Evolutionary conservation across 2,888 invertebrate genomes (phyloP).

Genomic region (Nasonia oneida): DNA sequence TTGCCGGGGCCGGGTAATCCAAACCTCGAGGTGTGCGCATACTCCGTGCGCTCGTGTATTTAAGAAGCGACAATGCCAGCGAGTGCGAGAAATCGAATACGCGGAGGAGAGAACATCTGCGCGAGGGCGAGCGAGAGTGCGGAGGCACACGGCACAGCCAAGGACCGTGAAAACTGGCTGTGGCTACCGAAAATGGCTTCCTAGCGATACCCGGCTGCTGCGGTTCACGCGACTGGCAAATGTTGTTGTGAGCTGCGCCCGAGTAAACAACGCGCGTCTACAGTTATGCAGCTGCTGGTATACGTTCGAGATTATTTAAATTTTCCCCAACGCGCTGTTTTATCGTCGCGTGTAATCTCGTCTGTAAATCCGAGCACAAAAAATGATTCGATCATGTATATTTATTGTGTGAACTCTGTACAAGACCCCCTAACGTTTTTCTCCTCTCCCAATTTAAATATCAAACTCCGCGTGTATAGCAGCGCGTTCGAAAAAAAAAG

Average conservation of each 20-base stretch:
- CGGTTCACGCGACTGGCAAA: conserved; percentile 43
- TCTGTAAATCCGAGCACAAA: background rate
- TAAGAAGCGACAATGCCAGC: conserved; percentile 13
- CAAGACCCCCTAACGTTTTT: background rate
- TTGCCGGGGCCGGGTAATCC: conserved; percentile 45
- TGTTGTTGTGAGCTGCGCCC: background rate
- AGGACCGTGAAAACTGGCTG: conserved; percentile 61
- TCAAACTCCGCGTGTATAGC: background rate
- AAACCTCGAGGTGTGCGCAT: conserved; percentile 50
- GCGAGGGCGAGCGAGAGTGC: conserved; percentile 7
- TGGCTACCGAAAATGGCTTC: conserved; percentile 63
- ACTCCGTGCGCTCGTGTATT: conserved; percentile 20
- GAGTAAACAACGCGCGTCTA: background rate
- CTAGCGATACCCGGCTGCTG: conserved; percentile 63
- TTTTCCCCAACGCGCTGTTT: too few species aligned
- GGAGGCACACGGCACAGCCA: conserved; percentile 49
- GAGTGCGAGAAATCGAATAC: conserved; percentile 49
- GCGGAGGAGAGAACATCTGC: conserved; percentile 17
- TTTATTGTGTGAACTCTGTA: conserved; percentile 8
- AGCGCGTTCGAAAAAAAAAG: background rate
- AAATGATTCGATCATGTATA: background rate
- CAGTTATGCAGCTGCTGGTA: background rate
- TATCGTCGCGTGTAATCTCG: too few species aligned
- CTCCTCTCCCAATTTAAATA: conserved; percentile 34
- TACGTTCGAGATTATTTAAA: background rate